Conservation (phyloP, 2,113 vertebrate species). For the Hipposideros armiger region DNA sequence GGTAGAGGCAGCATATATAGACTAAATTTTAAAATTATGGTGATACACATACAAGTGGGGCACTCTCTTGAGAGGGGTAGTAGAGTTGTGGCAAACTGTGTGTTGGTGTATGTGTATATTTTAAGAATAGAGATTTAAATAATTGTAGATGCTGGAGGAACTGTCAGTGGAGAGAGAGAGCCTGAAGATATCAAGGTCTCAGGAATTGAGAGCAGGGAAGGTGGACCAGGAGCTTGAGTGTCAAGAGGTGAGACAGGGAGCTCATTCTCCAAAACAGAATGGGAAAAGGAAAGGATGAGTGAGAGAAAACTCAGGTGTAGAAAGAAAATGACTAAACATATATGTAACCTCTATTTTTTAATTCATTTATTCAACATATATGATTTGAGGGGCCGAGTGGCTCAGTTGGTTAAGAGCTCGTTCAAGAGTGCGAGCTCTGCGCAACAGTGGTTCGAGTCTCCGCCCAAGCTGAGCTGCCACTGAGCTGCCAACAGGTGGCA, state of each 20-base stretch:
- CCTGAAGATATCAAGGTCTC: background rate
- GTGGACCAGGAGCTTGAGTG: background rate
- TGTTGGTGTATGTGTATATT: background rate
- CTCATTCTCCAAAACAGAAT: background rate
- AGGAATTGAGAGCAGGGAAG: background rate
- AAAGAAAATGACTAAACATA: background rate
- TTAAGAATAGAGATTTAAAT: slow-evolving; percentile 21
- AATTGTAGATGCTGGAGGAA: background rate
- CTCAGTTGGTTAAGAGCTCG: too few species aligned
- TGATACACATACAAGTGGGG: background rate
- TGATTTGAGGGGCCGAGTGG: too few species aligned
- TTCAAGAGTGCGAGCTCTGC: too few species aligned
- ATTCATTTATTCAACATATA: background rate
- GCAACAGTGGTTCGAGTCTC: too few species aligned
- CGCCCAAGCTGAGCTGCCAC: too few species aligned
- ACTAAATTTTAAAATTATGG: background rate
- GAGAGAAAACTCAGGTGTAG: background rate
- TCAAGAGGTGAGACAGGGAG: background rate
- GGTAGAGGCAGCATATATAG: background rate
- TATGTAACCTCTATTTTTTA: background rate
- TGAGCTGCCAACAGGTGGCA: too few species aligned
- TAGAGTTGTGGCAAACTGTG: background rate
- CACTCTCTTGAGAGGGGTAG: background rate
- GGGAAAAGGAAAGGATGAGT: background rate
- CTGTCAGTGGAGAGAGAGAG: background rate